Base-by-base conservation (phyloP, 2,797 vertebrate genomes). In the Scolopax bukidnonensis region DNA sequence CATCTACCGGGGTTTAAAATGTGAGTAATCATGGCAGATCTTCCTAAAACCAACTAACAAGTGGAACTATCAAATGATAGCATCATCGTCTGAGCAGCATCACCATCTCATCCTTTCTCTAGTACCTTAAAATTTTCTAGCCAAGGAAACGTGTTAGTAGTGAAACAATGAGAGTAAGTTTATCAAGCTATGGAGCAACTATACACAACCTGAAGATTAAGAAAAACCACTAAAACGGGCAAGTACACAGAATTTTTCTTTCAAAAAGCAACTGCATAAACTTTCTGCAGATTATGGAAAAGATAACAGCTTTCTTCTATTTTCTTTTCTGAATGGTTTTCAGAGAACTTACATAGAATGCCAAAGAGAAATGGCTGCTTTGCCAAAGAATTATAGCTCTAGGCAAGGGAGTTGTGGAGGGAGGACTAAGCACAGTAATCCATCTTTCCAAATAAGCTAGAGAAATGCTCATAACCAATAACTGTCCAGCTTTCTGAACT, bases 201-300 rank as follows among this genome's bases (percentile, higher is more conserved):
- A 45, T 4, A 28, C 15, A 57, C 43, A 87, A n/a, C 7, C 16
- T 65, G 33, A 64, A 30, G 27, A 60, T 8, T 5, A 19, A 27
- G 38, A 38, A 84, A 65, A 69, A 17, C 0, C 28, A 57, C 12
- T 0, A 32, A 18, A 84, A 71, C 1, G 6, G 27, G 8, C 15
- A 91, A 91, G 27, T 47, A 38, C 1, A 11, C 4, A 69, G 28
- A 73, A 25, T 7, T 83, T 64, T n/a, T 54, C 27, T 60, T 43
- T 64, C n/a, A 50, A 59, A 84, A 68, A 68, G 11, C 33, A 84
- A 36, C 3, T 45, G 27, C 6, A 25, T 27, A 41, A 86, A n/a
- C 27, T 56, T 91, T 10, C 63, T 19, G 9, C n/a, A 41, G 40
- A 76, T 17, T 16, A 12, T 2, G 0, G 24, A 38, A 45, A 59